Conservation (phyloP, 2,797 vertebrate species). For the Halcyon chelicuti region DNA sequence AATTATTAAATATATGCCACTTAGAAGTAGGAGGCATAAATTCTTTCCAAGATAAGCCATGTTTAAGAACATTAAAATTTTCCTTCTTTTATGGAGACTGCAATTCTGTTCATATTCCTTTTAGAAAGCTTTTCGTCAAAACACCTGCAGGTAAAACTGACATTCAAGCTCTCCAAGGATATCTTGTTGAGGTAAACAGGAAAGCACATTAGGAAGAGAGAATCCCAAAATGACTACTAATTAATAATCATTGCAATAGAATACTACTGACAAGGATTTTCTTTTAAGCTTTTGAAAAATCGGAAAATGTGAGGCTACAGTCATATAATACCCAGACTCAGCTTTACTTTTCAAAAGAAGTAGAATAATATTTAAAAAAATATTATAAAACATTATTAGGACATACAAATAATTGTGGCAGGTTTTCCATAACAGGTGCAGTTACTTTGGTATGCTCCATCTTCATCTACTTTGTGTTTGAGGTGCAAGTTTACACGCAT, state of each 20-base stretch:
- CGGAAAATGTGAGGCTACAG: not conserved
- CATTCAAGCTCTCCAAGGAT: not conserved
- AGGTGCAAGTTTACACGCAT: not conserved
- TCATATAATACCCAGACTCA: not conserved
- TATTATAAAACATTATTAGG: not conserved
- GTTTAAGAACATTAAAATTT: conserved; percentile 19
- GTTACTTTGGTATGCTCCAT: rapidly evolving
- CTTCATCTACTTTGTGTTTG: not conserved
- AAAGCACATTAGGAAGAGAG: conserved; percentile 5
- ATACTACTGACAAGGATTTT: not conserved
- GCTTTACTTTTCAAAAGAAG: not conserved
- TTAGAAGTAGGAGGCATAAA: conserved; percentile 38
- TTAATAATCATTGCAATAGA: not conserved
- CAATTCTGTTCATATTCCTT: conserved; percentile 2
- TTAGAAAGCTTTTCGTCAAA: not conserved
- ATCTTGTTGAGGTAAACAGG: conserved; percentile 14
- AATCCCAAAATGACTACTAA: not conserved
- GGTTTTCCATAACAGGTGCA: not conserved
- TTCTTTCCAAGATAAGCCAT: not conserved
- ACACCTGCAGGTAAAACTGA: conserved; percentile 16
- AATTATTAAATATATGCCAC: conserved; percentile 40
- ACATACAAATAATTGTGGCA: not conserved
- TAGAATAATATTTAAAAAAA: not conserved
- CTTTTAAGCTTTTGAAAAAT: not conserved
- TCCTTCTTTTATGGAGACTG: not conserved